Percentiles rank a stretch among this genome's conserved stretches.
These are phyloP conservation scores for Atta colombica DNA, from an alignment of 1,140 invertebrate genomes.

Conservation along the genomic window DNA sequence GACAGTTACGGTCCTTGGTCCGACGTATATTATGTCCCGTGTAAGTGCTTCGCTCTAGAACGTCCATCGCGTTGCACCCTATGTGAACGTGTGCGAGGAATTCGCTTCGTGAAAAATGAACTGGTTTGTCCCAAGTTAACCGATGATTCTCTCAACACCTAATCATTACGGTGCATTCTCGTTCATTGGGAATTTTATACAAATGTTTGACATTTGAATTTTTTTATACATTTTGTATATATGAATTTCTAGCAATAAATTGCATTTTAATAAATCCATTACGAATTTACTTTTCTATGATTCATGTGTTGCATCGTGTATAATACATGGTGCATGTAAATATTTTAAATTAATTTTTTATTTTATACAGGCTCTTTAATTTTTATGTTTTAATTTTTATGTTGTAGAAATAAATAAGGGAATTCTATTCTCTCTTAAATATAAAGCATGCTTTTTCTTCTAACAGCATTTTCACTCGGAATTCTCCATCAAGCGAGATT, in stretches of 20 bases:
- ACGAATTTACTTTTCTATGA: not conserved
- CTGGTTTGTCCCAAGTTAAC: not conserved
- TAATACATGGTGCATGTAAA: not conserved
- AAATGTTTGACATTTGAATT: too few species aligned
- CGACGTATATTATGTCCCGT: constrained; percentile 80
- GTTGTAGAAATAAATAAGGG: not conserved
- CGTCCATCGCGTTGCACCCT: constrained; percentile 38
- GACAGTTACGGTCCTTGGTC: constrained; percentile 80
- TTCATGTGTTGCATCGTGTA: too few species aligned
- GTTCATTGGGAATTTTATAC: not conserved
- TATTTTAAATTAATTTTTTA: constrained; percentile 5
- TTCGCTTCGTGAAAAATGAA: constrained; percentile 35
- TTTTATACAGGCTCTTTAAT: constrained; percentile 17
- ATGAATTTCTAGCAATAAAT: not conserved
- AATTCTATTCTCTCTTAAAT: constrained; percentile 15
- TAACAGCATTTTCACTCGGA: constrained; percentile 44
- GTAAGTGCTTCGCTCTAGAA: constrained; percentile 72
- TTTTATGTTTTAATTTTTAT: not conserved
- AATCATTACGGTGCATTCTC: not conserved
- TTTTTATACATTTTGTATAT: not conserved
- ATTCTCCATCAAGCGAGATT: constrained; percentile 56
- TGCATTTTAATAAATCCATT: constrained; percentile 24
- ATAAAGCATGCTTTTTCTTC: constrained; percentile 28
- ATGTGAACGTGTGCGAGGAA: constrained; percentile 19
- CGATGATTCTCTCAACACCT: not conserved